Percentiles rank a stretch among this genome's conserved stretches.
phyloP scores from a whole-genome alignment of 2,797 vertebrate genomes.

The Cheirogaleus major region DNA sequence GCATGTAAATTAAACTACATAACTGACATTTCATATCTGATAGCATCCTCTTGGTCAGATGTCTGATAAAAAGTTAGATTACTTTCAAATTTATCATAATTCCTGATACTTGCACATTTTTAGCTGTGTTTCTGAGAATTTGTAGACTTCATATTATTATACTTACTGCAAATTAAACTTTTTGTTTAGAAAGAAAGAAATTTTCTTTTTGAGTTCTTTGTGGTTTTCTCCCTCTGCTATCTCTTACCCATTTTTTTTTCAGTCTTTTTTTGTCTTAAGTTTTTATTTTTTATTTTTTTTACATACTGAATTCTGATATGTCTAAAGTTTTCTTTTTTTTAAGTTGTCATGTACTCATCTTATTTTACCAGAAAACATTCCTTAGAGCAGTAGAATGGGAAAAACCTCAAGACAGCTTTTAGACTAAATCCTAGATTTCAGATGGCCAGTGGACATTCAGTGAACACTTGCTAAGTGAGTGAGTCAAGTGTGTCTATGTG shows the following conservation, averaged over 20 bases:
- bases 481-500: background rate
- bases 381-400: background rate
- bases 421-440: background rate
- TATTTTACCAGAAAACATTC: background rate
- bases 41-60: background rate
- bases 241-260: background rate
- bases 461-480: background rate
- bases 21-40: background rate
- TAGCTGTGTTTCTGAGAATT: background rate
- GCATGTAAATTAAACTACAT: background rate
- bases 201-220: constrained; percentile 12
- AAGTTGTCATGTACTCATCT: background rate
- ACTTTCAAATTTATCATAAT: background rate
- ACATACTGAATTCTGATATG: too few species aligned
- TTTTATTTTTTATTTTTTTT: background rate
- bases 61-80: background rate
- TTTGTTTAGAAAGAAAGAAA: background rate
- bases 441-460: background rate
- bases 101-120: background rate
- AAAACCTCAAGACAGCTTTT: background rate
- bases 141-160: background rate
- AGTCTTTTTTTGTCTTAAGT: background rate
- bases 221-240: background rate
- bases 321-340: background rate
- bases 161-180: constrained; percentile 27